Evolutionary conservation across 2,113 vertebrate species (phyloP).

Genomic region (Cygnus buccinator): DNA sequence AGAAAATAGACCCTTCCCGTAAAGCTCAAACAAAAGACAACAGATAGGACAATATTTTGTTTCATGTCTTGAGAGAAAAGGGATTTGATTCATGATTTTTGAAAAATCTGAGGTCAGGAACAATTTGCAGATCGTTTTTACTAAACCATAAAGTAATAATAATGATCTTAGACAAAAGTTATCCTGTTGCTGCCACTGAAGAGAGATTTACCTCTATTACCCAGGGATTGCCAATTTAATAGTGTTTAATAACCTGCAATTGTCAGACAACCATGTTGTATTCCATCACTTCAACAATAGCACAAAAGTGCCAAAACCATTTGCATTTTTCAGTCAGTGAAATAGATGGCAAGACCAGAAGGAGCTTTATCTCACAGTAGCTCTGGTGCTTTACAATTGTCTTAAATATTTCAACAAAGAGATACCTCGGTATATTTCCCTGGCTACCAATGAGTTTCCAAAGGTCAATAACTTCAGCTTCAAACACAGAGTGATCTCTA

Average conservation of each 20-base stretch:
- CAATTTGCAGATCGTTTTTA: conserved; percentile 58
- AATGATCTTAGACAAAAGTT: conserved; percentile 48
- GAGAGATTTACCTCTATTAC: conserved; percentile 45
- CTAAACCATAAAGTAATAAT: conserved; percentile 34
- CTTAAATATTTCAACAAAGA: conserved; percentile 60
- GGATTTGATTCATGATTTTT: conserved; percentile 17
- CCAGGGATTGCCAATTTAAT: conserved; percentile 52
- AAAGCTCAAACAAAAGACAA: not conserved
- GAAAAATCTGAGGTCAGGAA: conserved; percentile 42
- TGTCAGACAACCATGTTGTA: conserved; percentile 43
- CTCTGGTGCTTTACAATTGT: conserved; percentile 35
- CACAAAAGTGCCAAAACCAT: conserved; percentile 40
- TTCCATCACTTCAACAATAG: conserved; percentile 42
- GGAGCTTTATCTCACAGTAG: conserved; percentile 39
- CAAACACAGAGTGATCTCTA: conserved; percentile 6
- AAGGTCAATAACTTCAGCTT: conserved; percentile 29
- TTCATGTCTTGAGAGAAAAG: not conserved
- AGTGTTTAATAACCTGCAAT: conserved; percentile 60
- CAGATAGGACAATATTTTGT: not conserved
- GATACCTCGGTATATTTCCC: not conserved
- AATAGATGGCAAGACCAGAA: conserved; percentile 49
- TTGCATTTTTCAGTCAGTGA: conserved; percentile 53
- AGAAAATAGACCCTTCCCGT: not conserved
- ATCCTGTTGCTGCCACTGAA: not conserved
- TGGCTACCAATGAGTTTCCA: conserved; percentile 14